Percentiles rank a stretch among this genome's conserved stretches.
These are phyloP conservation scores for Spodoptera picta DNA, from an alignment of 2,888 invertebrate species.

Conservation along the genomic window DNA sequence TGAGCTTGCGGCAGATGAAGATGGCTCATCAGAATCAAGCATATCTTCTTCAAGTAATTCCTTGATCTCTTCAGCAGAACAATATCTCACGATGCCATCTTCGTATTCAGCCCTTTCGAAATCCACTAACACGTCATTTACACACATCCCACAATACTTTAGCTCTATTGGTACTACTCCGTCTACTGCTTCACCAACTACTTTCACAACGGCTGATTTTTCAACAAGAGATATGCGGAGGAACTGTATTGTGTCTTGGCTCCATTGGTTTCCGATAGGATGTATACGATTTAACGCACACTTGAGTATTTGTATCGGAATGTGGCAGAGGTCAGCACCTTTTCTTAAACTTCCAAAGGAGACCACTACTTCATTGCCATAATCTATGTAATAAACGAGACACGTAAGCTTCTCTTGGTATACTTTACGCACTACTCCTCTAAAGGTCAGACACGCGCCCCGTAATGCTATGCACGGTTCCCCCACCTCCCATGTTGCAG, in stretches of 20 bases:
- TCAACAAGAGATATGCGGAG: conserved; percentile 90
- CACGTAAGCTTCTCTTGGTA: conserved; percentile 75
- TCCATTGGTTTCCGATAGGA: conserved; percentile 80
- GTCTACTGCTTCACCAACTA: conserved; percentile 73
- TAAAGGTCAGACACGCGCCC: conserved; percentile 89
- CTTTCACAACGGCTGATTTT: conserved; percentile 85
- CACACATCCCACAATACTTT: conserved; percentile 75
- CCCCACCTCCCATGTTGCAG: conserved; percentile 88
- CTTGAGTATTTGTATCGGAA: conserved; percentile 91
- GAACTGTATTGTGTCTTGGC: conserved; percentile 87
- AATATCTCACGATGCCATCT: conserved; percentile 73
- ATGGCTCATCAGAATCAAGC: conserved; percentile 55
- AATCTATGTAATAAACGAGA: conserved; percentile 93
- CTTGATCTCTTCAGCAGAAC: conserved; percentile 41
- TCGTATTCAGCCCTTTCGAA: conserved; percentile 78
- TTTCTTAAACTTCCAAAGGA: conserved; percentile 88
- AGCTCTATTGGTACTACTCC: conserved; percentile 74
- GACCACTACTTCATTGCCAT: conserved; percentile 93
- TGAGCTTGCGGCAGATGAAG: conserved; percentile 69
- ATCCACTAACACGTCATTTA: conserved; percentile 85
- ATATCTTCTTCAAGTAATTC: conserved; percentile 35
- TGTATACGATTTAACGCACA: conserved; percentile 85
- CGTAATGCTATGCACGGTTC: conserved; percentile 92
- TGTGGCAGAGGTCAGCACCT: conserved; percentile 89
- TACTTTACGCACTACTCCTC: conserved; percentile 89